Base-by-base conservation (phyloP, 2,888 invertebrate species). In the Ryuthela nishihirai region DNA sequence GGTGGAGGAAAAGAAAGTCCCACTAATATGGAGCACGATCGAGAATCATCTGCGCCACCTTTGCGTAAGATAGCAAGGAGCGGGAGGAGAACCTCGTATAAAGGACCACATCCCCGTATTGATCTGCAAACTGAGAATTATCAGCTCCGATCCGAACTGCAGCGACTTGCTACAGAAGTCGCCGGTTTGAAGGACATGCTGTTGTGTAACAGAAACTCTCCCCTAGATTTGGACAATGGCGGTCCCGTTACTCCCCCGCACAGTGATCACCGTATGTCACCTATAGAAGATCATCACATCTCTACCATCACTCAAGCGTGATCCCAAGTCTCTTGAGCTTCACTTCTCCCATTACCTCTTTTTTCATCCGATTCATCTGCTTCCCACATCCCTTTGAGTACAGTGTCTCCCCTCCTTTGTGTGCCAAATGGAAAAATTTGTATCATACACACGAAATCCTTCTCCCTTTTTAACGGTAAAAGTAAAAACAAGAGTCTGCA, bases 151-250 rank as follows among this genome's bases (percentile, higher is more conserved):
- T 85, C 85, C 3, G 88, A 94, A 75, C 79, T 95, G 67, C 88
- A 87, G 69, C 82, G 88, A 68, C 82, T 95, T 21, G 91, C 92
- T 29, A 87, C 87, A 1, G 94, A 95, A 76, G 91, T 95, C 65
- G 91, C 89, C 45, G 87, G 85, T 65, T 82, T 95, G 6, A 90
- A 92, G 66, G 75, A 73, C 58, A 49, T 58, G 38, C 21, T 62
- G 24, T 40, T 60, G 4, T 53, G 53, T 53, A 59, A 59, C 44
- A 38, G 59, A n/a, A 46, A 52, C 12, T 40, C 53, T 4, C 38
- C 53, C 17, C 36, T 44, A n/a, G 58, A 46, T 10, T 39, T 44
- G n/a, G 21, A 32, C 12, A 32, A 29, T 10, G 40, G 12, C 21
- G n/a, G 12, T 6, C 25, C 49, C 9, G 41, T 40, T 2, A 59